Evolutionary conservation across 1,140 invertebrate genomes (phyloP).

Genomic region (Chironomus tepperi): DNA sequence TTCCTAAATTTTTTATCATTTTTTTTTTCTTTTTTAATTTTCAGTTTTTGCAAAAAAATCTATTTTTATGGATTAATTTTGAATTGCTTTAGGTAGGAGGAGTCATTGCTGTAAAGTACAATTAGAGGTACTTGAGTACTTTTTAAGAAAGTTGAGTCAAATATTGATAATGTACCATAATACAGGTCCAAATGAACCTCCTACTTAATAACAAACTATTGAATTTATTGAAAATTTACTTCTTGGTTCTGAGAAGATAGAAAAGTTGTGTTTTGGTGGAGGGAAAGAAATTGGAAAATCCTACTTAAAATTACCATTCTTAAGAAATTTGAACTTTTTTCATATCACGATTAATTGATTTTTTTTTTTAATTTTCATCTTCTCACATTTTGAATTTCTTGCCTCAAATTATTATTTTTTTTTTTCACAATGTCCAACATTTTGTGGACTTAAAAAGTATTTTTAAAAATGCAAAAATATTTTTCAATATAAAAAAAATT

Average conservation of each 20-base stretch:
- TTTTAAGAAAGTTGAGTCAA: too few species aligned
- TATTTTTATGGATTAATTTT: background rate
- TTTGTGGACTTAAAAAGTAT: background rate
- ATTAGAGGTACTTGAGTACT: background rate
- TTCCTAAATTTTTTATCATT: too few species aligned
- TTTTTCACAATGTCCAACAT: background rate
- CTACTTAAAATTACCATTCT: conserved; percentile 3
- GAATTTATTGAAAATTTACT: too few species aligned
- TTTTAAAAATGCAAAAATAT: background rate
- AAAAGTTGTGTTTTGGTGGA: background rate
- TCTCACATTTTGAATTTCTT: background rate
- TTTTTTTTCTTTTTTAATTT: background rate
- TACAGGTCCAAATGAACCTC: too few species aligned
- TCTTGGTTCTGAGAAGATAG: too few species aligned
- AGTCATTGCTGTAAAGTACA: background rate
- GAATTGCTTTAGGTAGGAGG: background rate
- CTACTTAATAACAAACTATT: too few species aligned
- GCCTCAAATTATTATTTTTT: too few species aligned
- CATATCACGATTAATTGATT: conserved; percentile 14
- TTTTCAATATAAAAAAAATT: background rate
- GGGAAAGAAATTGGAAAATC: conserved; percentile 13
- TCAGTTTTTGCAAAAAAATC: background rate
- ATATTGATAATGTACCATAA: too few species aligned
- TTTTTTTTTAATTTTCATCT: background rate
- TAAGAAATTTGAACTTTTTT: conserved; percentile 10